Evolutionary conservation across 2,113 vertebrate species (phyloP).

Genomic region (Cynoglossus semilaevis): DNA sequence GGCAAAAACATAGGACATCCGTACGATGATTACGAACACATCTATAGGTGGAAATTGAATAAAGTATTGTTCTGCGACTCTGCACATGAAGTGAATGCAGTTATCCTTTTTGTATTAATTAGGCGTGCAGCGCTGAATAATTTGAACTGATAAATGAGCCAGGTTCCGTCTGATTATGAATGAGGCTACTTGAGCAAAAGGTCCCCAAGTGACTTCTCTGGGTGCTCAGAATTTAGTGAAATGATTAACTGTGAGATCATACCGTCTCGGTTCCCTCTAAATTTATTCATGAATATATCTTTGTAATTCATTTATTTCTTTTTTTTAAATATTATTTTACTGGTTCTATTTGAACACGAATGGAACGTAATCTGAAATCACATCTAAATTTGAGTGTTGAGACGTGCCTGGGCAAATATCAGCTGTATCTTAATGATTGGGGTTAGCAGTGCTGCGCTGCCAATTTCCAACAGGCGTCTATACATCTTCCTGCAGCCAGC

Average conservation of each 20-base stretch:
- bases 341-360: not conserved
- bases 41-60: not conserved
- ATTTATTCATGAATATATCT: slow-evolving; percentile 5
- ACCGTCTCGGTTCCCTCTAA: slow-evolving; percentile 8
- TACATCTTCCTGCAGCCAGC: slow-evolving; percentile 13
- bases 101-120: slow-evolving; percentile 54
- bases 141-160: slow-evolving; percentile 57
- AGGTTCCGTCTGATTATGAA: slow-evolving; percentile 56
- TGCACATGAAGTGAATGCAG: slow-evolving; percentile 28
- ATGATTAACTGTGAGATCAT: slow-evolving; percentile 43
- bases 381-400: slow-evolving; percentile 8
- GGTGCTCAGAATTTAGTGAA: slow-evolving; percentile 34
- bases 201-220: slow-evolving; percentile 47
- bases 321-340: not conserved
- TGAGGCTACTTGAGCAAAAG: slow-evolving; percentile 55
- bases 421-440: not conserved
- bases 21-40: not conserved
- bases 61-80: slow-evolving; percentile 13
- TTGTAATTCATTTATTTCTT: not conserved
- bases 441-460: slow-evolving; percentile 12
- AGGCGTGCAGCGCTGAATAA: slow-evolving; percentile 51
- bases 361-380: not conserved
- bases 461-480: not conserved
- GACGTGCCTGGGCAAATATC: not conserved
- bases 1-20: too few relatives aligned